These are phyloP conservation scores for Leptobrachium ailaonicum DNA, from an alignment of 2,113 vertebrate genomes.

Conservation along the genomic window DNA sequence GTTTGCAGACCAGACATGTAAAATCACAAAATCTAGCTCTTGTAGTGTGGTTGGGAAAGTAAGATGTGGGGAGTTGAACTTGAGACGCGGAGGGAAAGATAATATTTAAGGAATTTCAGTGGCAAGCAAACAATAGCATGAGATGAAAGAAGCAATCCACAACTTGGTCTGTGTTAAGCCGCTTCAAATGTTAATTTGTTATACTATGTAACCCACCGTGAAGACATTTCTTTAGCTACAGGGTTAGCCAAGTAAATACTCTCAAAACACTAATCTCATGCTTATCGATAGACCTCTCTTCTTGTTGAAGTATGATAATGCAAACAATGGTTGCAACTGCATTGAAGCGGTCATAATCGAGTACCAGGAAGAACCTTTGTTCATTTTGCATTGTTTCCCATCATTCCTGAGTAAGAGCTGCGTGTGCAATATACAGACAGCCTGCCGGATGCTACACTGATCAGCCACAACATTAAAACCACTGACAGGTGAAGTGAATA, in stretches of 20 bases:
- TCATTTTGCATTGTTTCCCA: background rate
- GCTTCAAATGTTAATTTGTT: background rate
- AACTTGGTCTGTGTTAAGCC: too few relatives aligned
- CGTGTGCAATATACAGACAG: too few relatives aligned
- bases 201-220: background rate
- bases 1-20: too few relatives aligned
- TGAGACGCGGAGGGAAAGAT: background rate
- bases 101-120: background rate
- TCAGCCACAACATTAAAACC: too few relatives aligned
- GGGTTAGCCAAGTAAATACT: background rate
- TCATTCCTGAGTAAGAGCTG: background rate
- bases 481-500: too few relatives aligned
- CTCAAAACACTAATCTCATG: background rate
- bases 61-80: background rate
- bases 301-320: background rate
- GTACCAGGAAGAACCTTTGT: background rate
- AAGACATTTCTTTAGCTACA: background rate
- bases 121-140: background rate
- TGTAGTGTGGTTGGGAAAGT: too few relatives aligned
- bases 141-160: background rate
- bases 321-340: background rate
- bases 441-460: too few relatives aligned
- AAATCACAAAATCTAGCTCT: too few relatives aligned
- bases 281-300: background rate
- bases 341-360: background rate